Conservation (phyloP, 2,113 vertebrate genomes). For the Gymnobelideus leadbeateri region DNA sequence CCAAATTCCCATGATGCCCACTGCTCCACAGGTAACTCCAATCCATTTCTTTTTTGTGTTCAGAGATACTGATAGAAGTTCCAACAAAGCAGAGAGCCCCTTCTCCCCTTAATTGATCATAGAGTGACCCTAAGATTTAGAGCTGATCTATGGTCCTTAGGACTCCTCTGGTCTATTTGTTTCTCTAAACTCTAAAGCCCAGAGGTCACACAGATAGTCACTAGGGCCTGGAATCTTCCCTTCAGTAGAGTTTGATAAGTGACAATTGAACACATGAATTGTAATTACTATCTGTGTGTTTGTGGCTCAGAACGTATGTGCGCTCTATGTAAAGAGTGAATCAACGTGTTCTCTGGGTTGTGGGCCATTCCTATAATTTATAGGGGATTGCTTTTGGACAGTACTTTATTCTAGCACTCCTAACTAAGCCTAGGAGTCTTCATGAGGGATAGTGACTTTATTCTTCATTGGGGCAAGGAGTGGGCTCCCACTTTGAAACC, state of each 20-base stretch:
- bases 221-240: not conserved
- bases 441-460: not conserved
- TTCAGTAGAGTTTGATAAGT: not conserved
- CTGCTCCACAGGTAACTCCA: not conserved
- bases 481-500: not conserved
- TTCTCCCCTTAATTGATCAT: not conserved
- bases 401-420: not conserved
- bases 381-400: not conserved
- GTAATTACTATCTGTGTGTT: not conserved
- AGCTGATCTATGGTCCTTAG: not conserved
- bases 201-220: not conserved
- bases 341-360: not conserved
- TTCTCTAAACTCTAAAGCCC: not conserved
- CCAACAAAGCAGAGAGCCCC: not conserved
- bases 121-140: not conserved
- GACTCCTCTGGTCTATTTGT: not conserved
- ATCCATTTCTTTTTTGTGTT: not conserved
- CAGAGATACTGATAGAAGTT: not conserved
- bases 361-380: not conserved
- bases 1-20: not conserved
- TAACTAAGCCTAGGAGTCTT: not conserved
- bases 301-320: not conserved
- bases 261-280: not conserved
- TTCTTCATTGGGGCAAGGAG: not conserved
- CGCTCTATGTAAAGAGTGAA: not conserved